These are phyloP conservation scores for Palythoa caribaeorum DNA, from an alignment of 92 coral and sea anemone genomes.

Conservation along the genomic window DNA sequence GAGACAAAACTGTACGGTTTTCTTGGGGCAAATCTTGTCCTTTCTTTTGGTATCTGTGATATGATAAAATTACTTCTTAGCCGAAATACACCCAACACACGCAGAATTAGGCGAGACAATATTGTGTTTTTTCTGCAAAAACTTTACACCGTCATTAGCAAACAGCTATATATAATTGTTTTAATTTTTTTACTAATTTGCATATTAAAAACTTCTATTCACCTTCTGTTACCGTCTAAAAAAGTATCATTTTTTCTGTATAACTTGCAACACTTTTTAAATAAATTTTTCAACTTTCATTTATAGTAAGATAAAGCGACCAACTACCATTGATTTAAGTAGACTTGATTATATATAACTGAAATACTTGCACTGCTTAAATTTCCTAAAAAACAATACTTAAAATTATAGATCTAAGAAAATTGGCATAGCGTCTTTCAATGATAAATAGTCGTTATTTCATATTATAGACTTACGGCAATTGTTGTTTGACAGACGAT, in stretches of 20 bases:
- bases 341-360: too few species aligned
- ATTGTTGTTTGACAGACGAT: neutral
- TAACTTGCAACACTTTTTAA: neutral
- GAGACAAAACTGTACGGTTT: neutral
- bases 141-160: neutral
- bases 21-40: neutral
- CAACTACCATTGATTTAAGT: too few species aligned
- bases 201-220: neutral
- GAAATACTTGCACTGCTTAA: too few species aligned
- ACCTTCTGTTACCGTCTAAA: neutral
- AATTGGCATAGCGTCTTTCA: neutral
- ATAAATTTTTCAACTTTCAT: neutral
- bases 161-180: neutral
- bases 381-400: too few species aligned
- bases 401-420: neutral
- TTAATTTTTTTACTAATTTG: neutral
- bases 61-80: neutral
- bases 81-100: neutral
- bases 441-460: too few species aligned
- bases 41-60: neutral
- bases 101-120: neutral
- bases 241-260: neutral
- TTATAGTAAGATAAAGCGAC: too few species aligned
- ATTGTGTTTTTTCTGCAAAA: neutral
- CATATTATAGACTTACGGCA: neutral